Evolutionary conservation across 2,888 invertebrate species (phyloP).

Genomic region (Cyrtodaria siliqua): DNA sequence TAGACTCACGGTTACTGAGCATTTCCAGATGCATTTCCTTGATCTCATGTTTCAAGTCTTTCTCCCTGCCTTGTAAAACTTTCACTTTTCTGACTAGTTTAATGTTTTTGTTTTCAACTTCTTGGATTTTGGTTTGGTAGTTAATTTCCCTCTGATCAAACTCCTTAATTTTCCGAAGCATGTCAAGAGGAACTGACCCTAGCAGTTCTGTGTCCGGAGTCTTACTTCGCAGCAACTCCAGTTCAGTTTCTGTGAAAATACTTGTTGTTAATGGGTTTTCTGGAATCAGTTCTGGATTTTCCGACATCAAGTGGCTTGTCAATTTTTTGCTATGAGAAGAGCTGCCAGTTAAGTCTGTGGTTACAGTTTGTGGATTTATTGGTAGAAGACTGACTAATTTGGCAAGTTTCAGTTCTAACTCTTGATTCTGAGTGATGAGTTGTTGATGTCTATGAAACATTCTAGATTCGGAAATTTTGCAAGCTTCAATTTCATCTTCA

Average conservation of each 20-base stretch:
- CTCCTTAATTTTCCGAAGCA: slow-evolving; percentile 61
- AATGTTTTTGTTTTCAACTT: slow-evolving; percentile 50
- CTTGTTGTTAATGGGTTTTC: slow-evolving; percentile 59
- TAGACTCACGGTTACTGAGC: slow-evolving; percentile 31
- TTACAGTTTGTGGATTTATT: not conserved
- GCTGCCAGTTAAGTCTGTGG: slow-evolving; percentile 11
- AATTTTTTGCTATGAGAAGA: not conserved
- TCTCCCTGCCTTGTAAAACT: slow-evolving; percentile 53
- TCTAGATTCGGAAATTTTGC: slow-evolving; percentile 63
- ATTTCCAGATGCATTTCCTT: slow-evolving; percentile 58
- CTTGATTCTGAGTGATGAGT: slow-evolving; percentile 63
- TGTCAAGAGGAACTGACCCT: slow-evolving; percentile 60
- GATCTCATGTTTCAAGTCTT: slow-evolving; percentile 62
- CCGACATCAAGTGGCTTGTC: slow-evolving; percentile 43
- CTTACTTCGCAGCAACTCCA: slow-evolving; percentile 46
- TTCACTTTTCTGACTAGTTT: slow-evolving; percentile 58
- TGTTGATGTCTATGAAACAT: slow-evolving; percentile 65
- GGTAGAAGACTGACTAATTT: slow-evolving; percentile 42
- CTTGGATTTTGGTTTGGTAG: slow-evolving; percentile 58
- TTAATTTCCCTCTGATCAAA: slow-evolving; percentile 61
- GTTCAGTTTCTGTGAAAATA: slow-evolving; percentile 51
- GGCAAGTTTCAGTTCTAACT: slow-evolving; percentile 55
- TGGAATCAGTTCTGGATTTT: slow-evolving; percentile 58
- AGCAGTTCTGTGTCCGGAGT: slow-evolving; percentile 53
- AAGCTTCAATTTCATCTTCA: slow-evolving; percentile 60